Evolutionary conservation across 1,140 invertebrate species (phyloP), one percentile per base, ranked within the genome.

Genomic region (Pantala flavescens): DNA sequence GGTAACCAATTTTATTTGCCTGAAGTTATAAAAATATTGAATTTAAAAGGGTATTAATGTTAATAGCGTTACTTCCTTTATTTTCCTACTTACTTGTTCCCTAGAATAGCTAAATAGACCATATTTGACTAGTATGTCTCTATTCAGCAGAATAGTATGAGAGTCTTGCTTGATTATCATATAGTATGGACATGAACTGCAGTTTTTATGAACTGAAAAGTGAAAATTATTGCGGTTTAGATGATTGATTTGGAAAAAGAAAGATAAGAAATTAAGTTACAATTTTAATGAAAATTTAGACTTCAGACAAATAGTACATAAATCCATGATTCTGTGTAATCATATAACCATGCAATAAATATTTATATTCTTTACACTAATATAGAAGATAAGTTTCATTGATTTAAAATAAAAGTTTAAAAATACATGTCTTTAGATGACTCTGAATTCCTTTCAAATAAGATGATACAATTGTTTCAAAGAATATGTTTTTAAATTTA

Each of bases 111-210:
- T 82, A 75, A 85, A 86, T 28, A 87, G 87, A 80, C 93, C 86
- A 77, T 89, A 90, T 43, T 88, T 84, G 0, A 91, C 83, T 72
- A 86, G 87, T 76, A 92, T 82, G 78, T 90, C 87, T 0, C 89
- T 86, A 77, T 88, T 85, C 0, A 92, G 81, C 10, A 86, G 79
- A 23, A 91, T 84, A 10, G 82, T 77, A 75, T 90, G 82, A 3
- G 84, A 81, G 36, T 87, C 84, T 77, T 90, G 84, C 5, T 81
- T 80, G 1, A 92, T 85, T 0, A 85, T 78, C 0, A 93, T 79
- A 14, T 88, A 84, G 77, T 86, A 85, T 16, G 80, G 80, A 77
- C 90, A 91, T 10, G 86, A 77, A 0, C 83, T 77, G 77, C 90
- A 92, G 71, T 87, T 86, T 78, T 89, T 92, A 80, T 87, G 86